These are phyloP conservation scores for Metacarcinus magister DNA, from an alignment of 2,888 invertebrate species.

Conservation along the genomic window DNA sequence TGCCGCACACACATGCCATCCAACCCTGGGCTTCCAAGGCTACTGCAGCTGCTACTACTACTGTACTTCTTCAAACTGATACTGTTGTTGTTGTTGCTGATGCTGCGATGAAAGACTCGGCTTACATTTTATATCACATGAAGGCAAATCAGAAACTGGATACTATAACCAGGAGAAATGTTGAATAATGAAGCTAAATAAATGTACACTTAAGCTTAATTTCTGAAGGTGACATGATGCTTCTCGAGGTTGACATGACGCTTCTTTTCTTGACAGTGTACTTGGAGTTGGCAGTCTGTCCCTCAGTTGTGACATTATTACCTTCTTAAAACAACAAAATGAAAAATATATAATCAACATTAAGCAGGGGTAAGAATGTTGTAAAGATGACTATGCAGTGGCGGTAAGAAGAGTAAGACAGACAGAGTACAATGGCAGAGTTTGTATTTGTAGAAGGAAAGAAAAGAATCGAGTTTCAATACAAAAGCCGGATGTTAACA, in stretches of 20 bases:
- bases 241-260: not conserved
- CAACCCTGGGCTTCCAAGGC: not conserved
- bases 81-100: constrained; percentile 59
- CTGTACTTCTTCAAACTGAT: constrained; percentile 62
- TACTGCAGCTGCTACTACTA: constrained; percentile 54
- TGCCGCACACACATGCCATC: constrained; percentile 1
- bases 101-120: not conserved
- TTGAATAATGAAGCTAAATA: not conserved
- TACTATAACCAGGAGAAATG: not conserved
- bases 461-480: not conserved
- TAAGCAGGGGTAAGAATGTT: not conserved
- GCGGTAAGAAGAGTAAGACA: not conserved
- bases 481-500: not conserved
- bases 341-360: not conserved
- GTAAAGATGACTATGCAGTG: not conserved
- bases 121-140: not conserved
- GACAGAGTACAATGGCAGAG: not conserved
- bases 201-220: not conserved
- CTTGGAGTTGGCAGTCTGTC: constrained; percentile 10
- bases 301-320: not conserved
- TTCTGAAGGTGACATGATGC: not conserved
- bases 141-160: not conserved
- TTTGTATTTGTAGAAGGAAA: not conserved
- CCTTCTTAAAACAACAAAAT: not conserved
- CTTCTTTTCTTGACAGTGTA: not conserved